These are phyloP conservation scores for Bambusicola thoracicus DNA, from an alignment of 2,113 vertebrate species.

Conservation along the genomic window DNA sequence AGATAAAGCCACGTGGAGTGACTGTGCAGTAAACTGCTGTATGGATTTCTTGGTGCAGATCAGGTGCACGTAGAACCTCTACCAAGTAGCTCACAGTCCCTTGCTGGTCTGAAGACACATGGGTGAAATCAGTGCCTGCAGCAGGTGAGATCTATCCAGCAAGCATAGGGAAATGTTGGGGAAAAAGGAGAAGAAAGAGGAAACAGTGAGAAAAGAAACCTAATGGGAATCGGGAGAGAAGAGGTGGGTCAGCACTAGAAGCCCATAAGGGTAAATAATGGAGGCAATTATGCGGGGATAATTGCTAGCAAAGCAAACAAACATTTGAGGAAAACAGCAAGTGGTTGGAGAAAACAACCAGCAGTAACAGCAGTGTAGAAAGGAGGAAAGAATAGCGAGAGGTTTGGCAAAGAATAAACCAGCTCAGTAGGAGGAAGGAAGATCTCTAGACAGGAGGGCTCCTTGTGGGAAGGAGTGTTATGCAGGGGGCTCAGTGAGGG, in stretches of 20 bases:
- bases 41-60: accelerated
- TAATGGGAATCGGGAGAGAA: background rate
- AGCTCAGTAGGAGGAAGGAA: background rate
- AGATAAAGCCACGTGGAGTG: background rate
- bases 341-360: background rate
- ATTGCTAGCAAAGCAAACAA: background rate
- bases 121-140: background rate
- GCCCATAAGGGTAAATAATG: background rate
- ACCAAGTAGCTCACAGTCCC: background rate
- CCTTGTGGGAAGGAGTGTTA: background rate
- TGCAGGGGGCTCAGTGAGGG: background rate
- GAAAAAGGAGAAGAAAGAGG: background rate
- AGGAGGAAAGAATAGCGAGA: background rate
- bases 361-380: background rate
- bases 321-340: background rate
- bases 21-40: background rate
- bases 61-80: accelerated
- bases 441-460: background rate
- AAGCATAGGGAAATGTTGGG: background rate
- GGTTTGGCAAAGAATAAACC: background rate
- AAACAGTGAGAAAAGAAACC: background rate
- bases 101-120: background rate
- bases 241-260: background rate
- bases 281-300: background rate
- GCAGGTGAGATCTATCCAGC: background rate